These are phyloP conservation scores for Ceyx margarethae DNA, from an alignment of 2,113 vertebrate genomes.

Conservation along the genomic window DNA sequence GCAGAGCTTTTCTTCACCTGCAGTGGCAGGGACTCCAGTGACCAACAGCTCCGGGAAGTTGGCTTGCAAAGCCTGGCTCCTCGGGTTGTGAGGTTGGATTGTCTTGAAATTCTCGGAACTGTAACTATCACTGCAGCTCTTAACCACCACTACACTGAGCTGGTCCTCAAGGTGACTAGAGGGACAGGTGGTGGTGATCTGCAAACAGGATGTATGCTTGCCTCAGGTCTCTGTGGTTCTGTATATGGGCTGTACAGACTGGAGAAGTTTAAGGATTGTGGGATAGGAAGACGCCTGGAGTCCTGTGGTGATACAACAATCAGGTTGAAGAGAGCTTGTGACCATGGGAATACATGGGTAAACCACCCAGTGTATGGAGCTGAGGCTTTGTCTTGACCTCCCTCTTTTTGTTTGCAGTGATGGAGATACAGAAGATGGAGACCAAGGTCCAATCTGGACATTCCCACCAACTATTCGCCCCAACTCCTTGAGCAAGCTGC, in stretches of 20 bases:
- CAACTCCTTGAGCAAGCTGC: constrained; percentile 86
- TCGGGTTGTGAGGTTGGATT: neutral
- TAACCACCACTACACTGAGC: neutral
- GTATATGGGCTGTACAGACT: neutral
- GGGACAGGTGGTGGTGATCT: neutral
- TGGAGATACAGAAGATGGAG: constrained; percentile 86
- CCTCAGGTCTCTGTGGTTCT: neutral
- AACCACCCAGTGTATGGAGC: accelerated
- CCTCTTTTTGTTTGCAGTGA: constrained; percentile 76
- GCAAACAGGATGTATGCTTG: neutral
- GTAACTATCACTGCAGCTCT: neutral
- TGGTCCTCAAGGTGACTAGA: neutral
- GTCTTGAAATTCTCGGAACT: neutral
- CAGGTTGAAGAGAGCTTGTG: neutral
- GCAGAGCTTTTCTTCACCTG: neutral
- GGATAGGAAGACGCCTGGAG: neutral
- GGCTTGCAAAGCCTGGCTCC: neutral
- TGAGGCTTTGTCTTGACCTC: neutral
- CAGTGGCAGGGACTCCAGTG: accelerated
- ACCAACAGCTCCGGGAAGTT: neutral
- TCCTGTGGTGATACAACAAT: neutral
- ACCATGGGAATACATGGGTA: neutral
- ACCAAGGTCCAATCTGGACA: constrained; percentile 90
- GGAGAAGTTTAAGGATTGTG: neutral
- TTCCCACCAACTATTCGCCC: constrained; percentile 93